Evolutionary conservation across 2,797 vertebrate species (phyloP).

Genomic region (Sebastes umbrosus): DNA sequence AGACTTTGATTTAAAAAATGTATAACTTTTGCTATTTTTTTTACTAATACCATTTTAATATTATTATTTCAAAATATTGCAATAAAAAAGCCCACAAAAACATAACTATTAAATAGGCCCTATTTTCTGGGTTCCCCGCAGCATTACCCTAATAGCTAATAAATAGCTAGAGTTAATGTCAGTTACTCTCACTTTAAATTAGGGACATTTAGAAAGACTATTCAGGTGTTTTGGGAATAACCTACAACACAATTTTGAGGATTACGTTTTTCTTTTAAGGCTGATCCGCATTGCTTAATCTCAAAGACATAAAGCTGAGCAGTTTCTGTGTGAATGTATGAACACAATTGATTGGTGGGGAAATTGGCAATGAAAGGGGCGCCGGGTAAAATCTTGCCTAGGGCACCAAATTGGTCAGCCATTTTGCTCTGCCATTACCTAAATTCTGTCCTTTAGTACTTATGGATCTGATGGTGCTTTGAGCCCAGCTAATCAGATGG

Average conservation of each 20-base stretch:
- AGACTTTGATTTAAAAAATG: no score
- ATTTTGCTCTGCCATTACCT: background rate
- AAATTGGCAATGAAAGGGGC: background rate
- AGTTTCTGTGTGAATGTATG: background rate
- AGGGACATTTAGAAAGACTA: background rate
- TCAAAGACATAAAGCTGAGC: background rate
- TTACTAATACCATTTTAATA: no score
- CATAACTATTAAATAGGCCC: no score
- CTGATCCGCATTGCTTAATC: no score
- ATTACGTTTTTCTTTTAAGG: no score
- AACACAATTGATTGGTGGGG: background rate
- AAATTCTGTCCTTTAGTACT: background rate
- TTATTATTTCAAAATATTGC: no score
- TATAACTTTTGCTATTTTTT: no score
- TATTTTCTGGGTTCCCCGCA: no score
- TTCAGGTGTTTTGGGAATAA: background rate
- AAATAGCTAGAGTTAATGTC: no score
- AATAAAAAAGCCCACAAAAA: no score
- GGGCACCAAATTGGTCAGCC: background rate
- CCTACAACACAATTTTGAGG: background rate
- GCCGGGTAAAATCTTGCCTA: background rate
- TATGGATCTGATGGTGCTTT: background rate
- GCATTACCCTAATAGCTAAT: no score
- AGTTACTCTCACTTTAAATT: no score
- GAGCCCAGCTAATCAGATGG: background rate